These are phyloP conservation scores for Aelia acuminata DNA, from an alignment of 2,888 invertebrate species.

Conservation along the genomic window DNA sequence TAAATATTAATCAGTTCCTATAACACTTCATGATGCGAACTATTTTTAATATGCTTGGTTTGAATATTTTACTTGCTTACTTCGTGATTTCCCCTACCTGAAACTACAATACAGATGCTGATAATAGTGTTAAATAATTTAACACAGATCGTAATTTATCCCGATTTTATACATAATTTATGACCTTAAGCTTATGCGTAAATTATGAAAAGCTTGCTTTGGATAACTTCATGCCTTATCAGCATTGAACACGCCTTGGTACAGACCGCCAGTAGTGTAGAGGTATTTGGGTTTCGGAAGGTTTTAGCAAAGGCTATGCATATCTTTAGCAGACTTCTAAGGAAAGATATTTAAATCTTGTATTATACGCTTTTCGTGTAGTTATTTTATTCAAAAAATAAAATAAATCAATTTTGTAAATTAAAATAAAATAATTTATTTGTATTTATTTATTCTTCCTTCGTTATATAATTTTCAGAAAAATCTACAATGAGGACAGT, in stretches of 20 bases:
- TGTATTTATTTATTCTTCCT: too few species aligned
- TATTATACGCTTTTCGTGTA: too few species aligned
- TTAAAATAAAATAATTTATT: too few species aligned
- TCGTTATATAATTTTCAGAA: too few species aligned
- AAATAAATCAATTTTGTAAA: too few species aligned
- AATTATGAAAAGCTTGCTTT: not conserved
- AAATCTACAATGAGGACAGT: too few species aligned
- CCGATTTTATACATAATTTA: not conserved
- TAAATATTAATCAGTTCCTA: too few species aligned
- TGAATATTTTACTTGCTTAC: not conserved
- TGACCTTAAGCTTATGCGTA: not conserved
- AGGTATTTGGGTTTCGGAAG: not conserved
- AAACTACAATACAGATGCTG: not conserved
- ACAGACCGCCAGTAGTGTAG: not conserved
- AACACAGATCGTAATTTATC: not conserved
- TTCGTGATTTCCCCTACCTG: not conserved
- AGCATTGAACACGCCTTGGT: not conserved
- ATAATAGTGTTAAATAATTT: not conserved
- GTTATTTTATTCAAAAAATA: too few species aligned
- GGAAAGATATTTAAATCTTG: too few species aligned
- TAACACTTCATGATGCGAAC: not conserved
- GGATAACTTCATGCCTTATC: slow-evolving; percentile 10
- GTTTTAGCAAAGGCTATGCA: not conserved
- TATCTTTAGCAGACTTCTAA: not conserved
- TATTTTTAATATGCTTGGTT: not conserved